A percentile compares a stretch with the other conserved stretches of the same genome.
phyloP scores from a whole-genome alignment of 2,797 vertebrate genomes.

The Scomberomorus guttatus region DNA sequence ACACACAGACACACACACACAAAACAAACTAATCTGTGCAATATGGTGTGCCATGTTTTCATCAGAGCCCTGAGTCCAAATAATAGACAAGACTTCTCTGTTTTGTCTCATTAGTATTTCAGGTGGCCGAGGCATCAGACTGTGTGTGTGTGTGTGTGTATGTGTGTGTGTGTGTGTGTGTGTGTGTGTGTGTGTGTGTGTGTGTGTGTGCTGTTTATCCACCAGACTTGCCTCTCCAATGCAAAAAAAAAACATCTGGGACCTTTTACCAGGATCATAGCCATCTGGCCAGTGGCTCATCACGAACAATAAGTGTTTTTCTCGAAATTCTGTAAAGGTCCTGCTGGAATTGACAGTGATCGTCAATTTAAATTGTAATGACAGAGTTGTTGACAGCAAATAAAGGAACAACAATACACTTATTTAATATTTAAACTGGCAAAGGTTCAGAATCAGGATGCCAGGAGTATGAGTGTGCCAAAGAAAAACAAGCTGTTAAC shows the following conservation, averaged over 20 bases:
- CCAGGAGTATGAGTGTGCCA: slow-evolving; percentile 9
- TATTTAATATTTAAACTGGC: slow-evolving; percentile 17
- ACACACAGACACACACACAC: neutral
- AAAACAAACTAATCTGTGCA: slow-evolving; percentile 14
- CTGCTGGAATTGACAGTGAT: slow-evolving; percentile 1
- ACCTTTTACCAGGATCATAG: slow-evolving; percentile 27
- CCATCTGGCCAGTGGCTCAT: slow-evolving; percentile 31
- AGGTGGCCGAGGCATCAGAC: slow-evolving; percentile 17
- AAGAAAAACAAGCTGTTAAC: slow-evolving; percentile 5
- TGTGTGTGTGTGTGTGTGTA: slow-evolving; percentile 4
- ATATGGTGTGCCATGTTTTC: slow-evolving; percentile 35
- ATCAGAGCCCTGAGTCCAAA: slow-evolving; percentile 2
- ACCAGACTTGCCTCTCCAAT: neutral
- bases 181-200: neutral
- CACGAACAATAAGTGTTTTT: slow-evolving; percentile 28
- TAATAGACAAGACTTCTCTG: slow-evolving; percentile 11
- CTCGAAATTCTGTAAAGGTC: neutral
- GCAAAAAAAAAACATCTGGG: slow-evolving; percentile 29
- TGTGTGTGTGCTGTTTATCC: slow-evolving; percentile 1
- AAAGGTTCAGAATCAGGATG: slow-evolving; percentile 4
- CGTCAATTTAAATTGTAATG: slow-evolving; percentile 18
- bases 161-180: slow-evolving; percentile 8
- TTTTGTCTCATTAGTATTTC: slow-evolving; percentile 48
- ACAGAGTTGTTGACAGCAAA: slow-evolving; percentile 21
- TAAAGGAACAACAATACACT: neutral